Conservation (phyloP, 2,888 invertebrate genomes). For the Coenonympha glycerion region DNA sequence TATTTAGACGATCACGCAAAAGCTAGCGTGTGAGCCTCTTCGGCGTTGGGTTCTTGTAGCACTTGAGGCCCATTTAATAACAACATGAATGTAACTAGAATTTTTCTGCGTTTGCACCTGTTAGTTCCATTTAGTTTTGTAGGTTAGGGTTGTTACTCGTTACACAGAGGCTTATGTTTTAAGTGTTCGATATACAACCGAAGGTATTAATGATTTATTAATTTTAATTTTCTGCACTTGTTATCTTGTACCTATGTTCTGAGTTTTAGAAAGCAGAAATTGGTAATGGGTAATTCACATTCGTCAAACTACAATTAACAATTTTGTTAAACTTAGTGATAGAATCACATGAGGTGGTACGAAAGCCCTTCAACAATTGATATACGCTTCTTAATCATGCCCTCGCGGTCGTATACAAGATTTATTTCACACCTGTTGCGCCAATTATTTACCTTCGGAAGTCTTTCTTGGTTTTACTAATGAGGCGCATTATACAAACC, state of each 20-base stretch:
- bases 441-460: constrained; percentile 69
- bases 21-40: constrained; percentile 18
- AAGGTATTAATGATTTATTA: no score
- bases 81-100: constrained; percentile 33
- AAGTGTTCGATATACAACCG: no score
- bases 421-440: constrained; percentile 70
- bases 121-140: no score
- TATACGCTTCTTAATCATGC: constrained; percentile 67
- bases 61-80: constrained; percentile 19
- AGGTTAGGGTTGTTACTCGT: no score
- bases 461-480: constrained; percentile 47
- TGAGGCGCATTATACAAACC: constrained; percentile 31
- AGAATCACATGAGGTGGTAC: constrained; percentile 41
- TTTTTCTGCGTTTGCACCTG: neutral
- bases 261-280: no score
- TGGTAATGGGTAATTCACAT: no score
- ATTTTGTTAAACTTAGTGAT: neutral
- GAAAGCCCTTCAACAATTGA: constrained; percentile 50
- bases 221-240: no score
- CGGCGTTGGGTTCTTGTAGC: constrained; percentile 7
- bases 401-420: constrained; percentile 60
- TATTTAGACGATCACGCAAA: constrained; percentile 21
- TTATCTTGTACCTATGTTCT: no score
- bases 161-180: no score
- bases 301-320: neutral